Conservation (phyloP, 2,888 invertebrate species). For the Stenotaenia linearis region DNA sequence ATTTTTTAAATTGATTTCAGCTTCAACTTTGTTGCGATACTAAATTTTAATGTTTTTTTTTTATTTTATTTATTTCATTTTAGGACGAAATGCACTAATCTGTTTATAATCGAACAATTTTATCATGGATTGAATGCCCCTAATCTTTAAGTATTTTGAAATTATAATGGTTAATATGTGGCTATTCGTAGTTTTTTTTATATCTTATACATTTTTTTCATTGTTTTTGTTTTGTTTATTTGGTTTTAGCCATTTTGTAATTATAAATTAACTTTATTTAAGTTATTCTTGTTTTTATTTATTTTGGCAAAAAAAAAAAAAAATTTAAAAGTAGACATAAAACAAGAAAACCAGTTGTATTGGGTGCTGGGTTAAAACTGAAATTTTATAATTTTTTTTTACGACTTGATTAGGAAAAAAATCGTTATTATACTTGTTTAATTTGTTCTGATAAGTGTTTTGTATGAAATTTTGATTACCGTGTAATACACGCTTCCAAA, state of each 20-base stretch:
- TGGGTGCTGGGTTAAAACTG: neutral
- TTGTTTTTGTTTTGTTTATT: neutral
- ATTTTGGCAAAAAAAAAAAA: neutral
- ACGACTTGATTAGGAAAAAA: neutral
- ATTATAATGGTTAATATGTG: neutral
- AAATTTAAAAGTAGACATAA: neutral
- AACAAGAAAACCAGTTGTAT: neutral
- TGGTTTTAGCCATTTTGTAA: neutral
- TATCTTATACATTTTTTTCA: neutral
- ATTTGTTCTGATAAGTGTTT: conserved; percentile 26
- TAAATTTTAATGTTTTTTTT: neutral
- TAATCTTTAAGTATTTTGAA: neutral
- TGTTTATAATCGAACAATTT: neutral
- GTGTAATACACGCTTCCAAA: neutral
- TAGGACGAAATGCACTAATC: neutral
- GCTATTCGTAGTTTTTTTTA: neutral
- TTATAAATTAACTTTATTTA: neutral
- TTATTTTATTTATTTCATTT: neutral
- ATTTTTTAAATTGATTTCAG: too few relatives aligned
- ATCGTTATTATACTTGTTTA: neutral
- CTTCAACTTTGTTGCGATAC: too few relatives aligned
- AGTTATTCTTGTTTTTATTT: neutral
- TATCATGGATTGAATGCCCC: neutral
- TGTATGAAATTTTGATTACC: neutral
- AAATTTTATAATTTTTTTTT: neutral